Conservation (phyloP, 2,797 vertebrate species). For the Rachycentron canadum region DNA sequence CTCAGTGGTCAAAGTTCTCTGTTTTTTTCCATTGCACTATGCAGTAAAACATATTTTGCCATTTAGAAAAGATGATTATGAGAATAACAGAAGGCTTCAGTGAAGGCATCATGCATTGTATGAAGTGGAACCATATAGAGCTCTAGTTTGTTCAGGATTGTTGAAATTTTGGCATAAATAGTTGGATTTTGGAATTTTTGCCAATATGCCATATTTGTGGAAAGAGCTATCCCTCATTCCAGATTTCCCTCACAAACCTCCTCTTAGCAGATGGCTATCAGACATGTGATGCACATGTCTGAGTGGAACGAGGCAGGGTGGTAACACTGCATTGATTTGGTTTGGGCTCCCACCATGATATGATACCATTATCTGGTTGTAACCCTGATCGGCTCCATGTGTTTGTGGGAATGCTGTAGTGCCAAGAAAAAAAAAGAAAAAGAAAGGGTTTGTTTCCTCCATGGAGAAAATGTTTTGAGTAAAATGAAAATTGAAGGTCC, state of each 20-base stretch:
- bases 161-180: slow-evolving; percentile 38
- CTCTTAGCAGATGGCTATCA: slow-evolving; percentile 48
- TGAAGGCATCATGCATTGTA: slow-evolving; percentile 35
- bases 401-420: slow-evolving; percentile 55
- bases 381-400: slow-evolving; percentile 72
- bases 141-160: slow-evolving; percentile 34
- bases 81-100: slow-evolving; percentile 53
- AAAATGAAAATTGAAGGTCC: not conserved
- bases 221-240: slow-evolving; percentile 28
- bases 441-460: slow-evolving; percentile 23
- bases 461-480: slow-evolving; percentile 19
- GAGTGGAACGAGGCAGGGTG: slow-evolving; percentile 51
- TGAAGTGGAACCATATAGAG: slow-evolving; percentile 29
- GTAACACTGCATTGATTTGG: slow-evolving; percentile 55
- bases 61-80: slow-evolving; percentile 66
- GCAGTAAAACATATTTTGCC: slow-evolving; percentile 64
- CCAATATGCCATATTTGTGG: slow-evolving; percentile 26
- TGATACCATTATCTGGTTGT: slow-evolving; percentile 69
- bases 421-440: slow-evolving; percentile 11
- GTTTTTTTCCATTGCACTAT: slow-evolving; percentile 50
- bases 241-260: slow-evolving; percentile 32
- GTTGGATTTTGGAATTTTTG: slow-evolving; percentile 16
- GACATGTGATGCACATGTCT: slow-evolving; percentile 49
- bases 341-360: slow-evolving; percentile 55
- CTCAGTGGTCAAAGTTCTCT: slow-evolving; percentile 54